Conservation (phyloP, 2,113 vertebrate species). For the Etheostoma cragini region DNA sequence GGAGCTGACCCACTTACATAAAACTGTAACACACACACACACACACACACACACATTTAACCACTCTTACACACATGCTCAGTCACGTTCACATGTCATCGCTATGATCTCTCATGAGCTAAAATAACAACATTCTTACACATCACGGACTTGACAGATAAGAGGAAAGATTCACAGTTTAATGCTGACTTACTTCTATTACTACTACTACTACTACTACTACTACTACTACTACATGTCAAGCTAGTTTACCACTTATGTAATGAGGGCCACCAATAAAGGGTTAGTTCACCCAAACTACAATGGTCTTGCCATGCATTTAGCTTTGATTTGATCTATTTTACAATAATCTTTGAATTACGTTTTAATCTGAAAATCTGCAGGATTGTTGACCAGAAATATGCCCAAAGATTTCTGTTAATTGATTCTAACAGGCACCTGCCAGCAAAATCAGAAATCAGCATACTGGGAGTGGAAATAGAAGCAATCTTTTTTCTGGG, state of each 20-base stretch:
- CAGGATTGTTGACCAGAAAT: neutral
- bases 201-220: no score
- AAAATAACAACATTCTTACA: constrained; percentile 21
- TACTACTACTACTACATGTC: neutral
- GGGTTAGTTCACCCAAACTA: neutral
- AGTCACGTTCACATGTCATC: constrained; percentile 40
- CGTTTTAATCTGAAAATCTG: neutral
- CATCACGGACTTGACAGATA: constrained; percentile 26
- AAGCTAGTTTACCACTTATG: neutral
- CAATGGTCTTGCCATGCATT: no score
- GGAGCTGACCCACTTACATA: constrained; percentile 45
- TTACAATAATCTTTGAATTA: neutral
- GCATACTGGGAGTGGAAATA: no score
- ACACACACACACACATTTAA: neutral
- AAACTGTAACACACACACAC: neutral
- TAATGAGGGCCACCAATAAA: neutral
- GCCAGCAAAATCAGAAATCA: no score
- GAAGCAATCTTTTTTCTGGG: no score
- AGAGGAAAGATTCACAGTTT: constrained; percentile 7
- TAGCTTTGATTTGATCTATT: neutral
- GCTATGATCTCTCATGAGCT: constrained; percentile 26
- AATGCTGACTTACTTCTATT: neutral
- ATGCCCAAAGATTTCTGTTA: no score
- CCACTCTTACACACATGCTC: neutral
- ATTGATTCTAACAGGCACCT: no score